phyloP scores from a whole-genome alignment of 2,888 invertebrate species.

The Ypsolopha sequella region DNA sequence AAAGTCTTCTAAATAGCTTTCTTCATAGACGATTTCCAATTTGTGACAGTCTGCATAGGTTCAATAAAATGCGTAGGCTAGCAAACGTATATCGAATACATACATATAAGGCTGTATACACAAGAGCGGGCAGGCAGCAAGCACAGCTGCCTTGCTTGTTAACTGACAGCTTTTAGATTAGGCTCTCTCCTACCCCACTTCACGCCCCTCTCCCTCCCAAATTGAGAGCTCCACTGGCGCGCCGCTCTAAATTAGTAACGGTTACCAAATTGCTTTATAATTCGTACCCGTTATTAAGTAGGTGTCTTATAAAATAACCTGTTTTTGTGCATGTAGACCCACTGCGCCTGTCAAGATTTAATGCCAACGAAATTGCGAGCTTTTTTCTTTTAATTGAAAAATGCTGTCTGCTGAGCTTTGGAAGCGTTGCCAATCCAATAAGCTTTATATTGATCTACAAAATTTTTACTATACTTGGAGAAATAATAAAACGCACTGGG shows the following conservation, averaged over 20 bases:
- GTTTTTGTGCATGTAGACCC: constrained; percentile 8
- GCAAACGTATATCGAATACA: too few species aligned
- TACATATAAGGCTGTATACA: constrained; percentile 17
- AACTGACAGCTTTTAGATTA: constrained; percentile 69
- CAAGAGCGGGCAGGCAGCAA: constrained; percentile 16
- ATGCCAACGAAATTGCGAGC: background rate
- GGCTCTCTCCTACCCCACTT: constrained; percentile 27
- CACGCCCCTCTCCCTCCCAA: constrained; percentile 37
- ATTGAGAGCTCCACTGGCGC: constrained; percentile 46
- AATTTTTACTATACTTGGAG: constrained; percentile 21
- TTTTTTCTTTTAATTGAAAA: constrained; percentile 12
- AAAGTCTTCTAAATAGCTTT: too few species aligned
- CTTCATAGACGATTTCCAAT: too few species aligned
- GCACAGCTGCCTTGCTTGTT: constrained; percentile 52
- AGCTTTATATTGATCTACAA: constrained; percentile 42
- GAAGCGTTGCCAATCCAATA: constrained; percentile 32
- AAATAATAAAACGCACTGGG: constrained; percentile 47
- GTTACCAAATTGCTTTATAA: constrained; percentile 68
- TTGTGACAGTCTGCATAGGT: too few species aligned
- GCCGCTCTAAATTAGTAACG: constrained; percentile 63
- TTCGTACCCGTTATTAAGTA: constrained; percentile 54
- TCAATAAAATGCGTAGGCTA: too few species aligned
- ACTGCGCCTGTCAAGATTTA: constrained; percentile 7
- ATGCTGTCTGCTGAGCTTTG: constrained; percentile 7
- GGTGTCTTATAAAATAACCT: constrained; percentile 22